Conservation (phyloP, 2,888 invertebrate species). For the Pyrrhia umbra region DNA sequence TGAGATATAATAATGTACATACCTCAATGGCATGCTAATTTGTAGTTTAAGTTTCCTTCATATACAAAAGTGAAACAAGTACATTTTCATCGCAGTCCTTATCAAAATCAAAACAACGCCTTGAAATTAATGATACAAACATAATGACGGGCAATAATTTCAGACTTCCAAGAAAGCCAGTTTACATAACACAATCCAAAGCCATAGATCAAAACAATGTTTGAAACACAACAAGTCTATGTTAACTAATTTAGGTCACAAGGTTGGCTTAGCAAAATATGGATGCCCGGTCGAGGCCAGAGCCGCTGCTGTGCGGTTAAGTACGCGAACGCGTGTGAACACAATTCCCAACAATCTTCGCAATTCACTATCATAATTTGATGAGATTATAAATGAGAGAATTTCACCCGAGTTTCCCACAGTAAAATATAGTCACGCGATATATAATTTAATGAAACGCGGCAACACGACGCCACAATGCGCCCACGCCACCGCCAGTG, state of each 20-base stretch:
- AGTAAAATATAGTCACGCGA: conserved; percentile 75
- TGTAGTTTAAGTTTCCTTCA: conserved; percentile 4
- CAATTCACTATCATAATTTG: conserved; percentile 36
- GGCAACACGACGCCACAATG: conserved; percentile 59
- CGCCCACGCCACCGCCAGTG: conserved; percentile 66
- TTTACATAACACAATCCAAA: conserved; percentile 56
- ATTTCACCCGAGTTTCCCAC: conserved; percentile 73
- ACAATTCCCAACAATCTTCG: conserved; percentile 44
- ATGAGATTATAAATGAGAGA: conserved; percentile 58
- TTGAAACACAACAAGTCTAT: conserved; percentile 54
- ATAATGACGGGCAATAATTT: conserved; percentile 33
- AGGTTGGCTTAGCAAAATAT: conserved; percentile 67
- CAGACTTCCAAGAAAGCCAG: conserved; percentile 24
- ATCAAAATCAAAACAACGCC: conserved; percentile 31
- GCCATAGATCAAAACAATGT: conserved; percentile 54
- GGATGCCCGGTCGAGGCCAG: conserved; percentile 63
- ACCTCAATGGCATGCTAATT: neutral
- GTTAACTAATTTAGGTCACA: conserved; percentile 72
- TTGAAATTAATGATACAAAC: conserved; percentile 29
- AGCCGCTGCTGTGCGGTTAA: conserved; percentile 49
- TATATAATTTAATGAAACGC: conserved; percentile 72
- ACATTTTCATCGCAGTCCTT: neutral
- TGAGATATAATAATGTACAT: no score
- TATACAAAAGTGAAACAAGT: neutral
- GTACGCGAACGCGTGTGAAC: conserved; percentile 50